Percentiles rank a stretch among this genome's conserved stretches.
phyloP scores from a whole-genome alignment of 2,797 vertebrate species.

The Pseudomugil gertrudae region DNA sequence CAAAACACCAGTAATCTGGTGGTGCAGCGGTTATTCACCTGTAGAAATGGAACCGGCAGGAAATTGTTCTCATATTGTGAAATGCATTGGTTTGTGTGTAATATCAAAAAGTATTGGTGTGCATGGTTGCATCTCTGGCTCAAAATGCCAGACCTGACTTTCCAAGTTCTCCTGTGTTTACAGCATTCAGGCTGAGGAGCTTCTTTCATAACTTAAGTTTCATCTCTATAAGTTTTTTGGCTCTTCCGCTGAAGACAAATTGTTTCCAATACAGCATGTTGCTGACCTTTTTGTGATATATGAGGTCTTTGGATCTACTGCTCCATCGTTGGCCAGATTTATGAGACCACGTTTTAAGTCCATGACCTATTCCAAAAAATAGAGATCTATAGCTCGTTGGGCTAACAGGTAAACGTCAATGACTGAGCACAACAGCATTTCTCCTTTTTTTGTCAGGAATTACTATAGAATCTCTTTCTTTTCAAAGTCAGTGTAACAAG shows the following conservation, averaged over 20 bases:
- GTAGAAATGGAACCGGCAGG: too few relatives aligned
- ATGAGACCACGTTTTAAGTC: constrained; percentile 23
- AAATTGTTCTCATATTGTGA: too few relatives aligned
- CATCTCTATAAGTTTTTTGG: not conserved
- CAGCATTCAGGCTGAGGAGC: constrained; percentile 7
- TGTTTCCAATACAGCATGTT: not conserved
- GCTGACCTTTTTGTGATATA: constrained; percentile 58
- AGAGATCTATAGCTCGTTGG: not conserved
- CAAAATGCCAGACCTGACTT: too few relatives aligned
- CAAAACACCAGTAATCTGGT: too few relatives aligned
- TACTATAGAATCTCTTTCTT: too few relatives aligned
- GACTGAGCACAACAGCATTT: not conserved
- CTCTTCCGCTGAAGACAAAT: constrained; percentile 20
- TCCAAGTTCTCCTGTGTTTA: not conserved
- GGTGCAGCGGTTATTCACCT: too few relatives aligned
- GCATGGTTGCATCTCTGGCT: too few relatives aligned
- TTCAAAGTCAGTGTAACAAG: too few relatives aligned
- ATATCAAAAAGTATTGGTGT: too few relatives aligned
- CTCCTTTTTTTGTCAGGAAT: too few relatives aligned
- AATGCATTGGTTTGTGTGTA: too few relatives aligned
- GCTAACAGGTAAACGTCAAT: not conserved
- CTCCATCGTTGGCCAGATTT: constrained; percentile 36
- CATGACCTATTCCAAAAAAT: constrained; percentile 29
- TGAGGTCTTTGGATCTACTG: constrained; percentile 40
- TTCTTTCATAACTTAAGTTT: constrained; percentile 18